These are phyloP conservation scores for Tenrec ecaudatus DNA, from an alignment of 2,113 vertebrate genomes.

Conservation along the genomic window DNA sequence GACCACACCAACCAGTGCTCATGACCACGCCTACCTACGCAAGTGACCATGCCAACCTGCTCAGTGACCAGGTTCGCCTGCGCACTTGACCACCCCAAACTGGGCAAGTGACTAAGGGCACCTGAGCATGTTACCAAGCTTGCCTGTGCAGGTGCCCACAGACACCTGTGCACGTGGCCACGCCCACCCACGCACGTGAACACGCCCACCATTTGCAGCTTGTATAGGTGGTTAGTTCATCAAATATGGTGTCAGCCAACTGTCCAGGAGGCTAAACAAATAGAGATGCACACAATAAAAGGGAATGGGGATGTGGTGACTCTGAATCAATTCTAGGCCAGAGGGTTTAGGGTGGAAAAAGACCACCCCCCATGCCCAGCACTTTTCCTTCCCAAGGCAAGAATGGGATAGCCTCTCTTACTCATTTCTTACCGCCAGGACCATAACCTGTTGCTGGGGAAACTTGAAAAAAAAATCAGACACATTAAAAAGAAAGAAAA, in stretches of 20 bases:
- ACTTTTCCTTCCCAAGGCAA: not conserved
- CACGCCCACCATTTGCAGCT: slow-evolving; percentile 44
- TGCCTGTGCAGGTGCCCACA: no score
- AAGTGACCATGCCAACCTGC: no score
- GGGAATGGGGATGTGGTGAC: not conserved
- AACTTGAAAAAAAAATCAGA: slow-evolving; percentile 69
- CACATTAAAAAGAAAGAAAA: slow-evolving; percentile 49
- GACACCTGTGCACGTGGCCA: no score
- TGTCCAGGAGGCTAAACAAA: slow-evolving; percentile 7
- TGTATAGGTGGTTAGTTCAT: slow-evolving; percentile 13
- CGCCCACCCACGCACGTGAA: no score
- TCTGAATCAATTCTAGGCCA: no score
- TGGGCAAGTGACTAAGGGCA: no score
- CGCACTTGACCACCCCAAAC: no score
- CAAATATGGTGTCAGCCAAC: slow-evolving; percentile 42
- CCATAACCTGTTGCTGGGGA: slow-evolving; percentile 69
- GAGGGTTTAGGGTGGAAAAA: not conserved
- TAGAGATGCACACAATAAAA: not conserved
- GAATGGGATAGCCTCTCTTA: slow-evolving; percentile 6
- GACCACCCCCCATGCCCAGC: not conserved
- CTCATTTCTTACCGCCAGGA: not conserved
- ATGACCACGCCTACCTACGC: no score
- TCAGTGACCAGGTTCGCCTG: no score
- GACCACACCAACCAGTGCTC: no score
- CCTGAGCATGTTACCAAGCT: no score